Percentiles rank a stretch among this genome's conserved stretches.
Evolutionary conservation across 2,888 invertebrate species (phyloP).

Genomic region (Cartodere bifasciata): DNA sequence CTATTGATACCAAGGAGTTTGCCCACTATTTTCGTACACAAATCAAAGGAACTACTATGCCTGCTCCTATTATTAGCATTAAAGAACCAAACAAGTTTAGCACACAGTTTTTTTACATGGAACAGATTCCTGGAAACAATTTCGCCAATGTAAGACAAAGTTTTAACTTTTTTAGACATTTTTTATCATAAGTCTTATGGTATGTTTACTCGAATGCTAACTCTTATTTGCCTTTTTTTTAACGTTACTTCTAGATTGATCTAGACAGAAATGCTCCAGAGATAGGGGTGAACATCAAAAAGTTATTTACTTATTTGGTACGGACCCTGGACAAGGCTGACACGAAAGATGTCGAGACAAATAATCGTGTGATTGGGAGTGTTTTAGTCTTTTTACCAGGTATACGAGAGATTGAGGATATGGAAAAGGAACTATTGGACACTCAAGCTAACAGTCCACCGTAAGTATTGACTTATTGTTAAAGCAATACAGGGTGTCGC

Average conservation of each 20-base stretch:
- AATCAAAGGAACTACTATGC: conserved; percentile 26
- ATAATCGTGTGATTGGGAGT: conserved; percentile 37
- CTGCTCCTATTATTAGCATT: conserved; percentile 46
- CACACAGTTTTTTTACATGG: conserved; percentile 52
- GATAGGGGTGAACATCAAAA: conserved; percentile 26
- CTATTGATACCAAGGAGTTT: conserved; percentile 64
- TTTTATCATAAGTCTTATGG: background rate
- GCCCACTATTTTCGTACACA: conserved; percentile 48
- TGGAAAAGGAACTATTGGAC: conserved; percentile 25
- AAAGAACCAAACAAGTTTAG: conserved; percentile 39
- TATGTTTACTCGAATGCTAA: too few species aligned
- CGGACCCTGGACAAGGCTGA: conserved; percentile 51
- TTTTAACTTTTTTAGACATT: conserved; percentile 1
- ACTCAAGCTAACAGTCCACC: too few species aligned
- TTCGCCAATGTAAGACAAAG: background rate
- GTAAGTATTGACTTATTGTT: too few species aligned
- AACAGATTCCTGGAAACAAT: conserved; percentile 26
- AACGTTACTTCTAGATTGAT: conserved; percentile 31
- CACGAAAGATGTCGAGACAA: conserved; percentile 18
- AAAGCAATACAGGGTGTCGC: too few species aligned
- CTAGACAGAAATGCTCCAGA: conserved; percentile 48
- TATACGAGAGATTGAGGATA: conserved; percentile 67
- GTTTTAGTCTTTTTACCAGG: conserved; percentile 87
- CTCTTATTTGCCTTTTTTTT: conserved; percentile 3
- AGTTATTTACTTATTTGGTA: conserved; percentile 38